Evolutionary conservation across 2,797 vertebrate species (phyloP).

Genomic region (Leucoraja ocellata): DNA sequence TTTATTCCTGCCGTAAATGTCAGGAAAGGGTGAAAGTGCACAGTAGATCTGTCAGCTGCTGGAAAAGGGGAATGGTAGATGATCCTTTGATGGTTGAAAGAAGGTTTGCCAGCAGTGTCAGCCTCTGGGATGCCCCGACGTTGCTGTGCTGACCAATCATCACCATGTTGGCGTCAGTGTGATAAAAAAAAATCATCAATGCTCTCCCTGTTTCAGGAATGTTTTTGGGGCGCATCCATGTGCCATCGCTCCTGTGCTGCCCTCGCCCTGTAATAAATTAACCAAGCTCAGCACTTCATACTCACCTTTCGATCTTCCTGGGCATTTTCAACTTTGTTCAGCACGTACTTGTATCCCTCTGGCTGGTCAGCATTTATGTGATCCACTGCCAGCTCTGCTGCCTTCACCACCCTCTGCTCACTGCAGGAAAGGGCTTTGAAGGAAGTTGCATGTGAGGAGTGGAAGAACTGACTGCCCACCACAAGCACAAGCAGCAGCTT

Average conservation of each 20-base stretch:
- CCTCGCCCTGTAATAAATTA: not conserved
- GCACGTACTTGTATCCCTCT: constrained; percentile 1
- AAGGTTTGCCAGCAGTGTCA: not conserved
- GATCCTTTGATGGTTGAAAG: not conserved
- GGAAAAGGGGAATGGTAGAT: not conserved
- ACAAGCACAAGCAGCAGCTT: not conserved
- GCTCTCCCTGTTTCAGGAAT: not conserved
- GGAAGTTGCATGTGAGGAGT: not conserved
- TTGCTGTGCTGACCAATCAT: not conserved
- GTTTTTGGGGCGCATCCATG: not conserved
- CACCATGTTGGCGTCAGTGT: not conserved
- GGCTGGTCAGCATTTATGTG: constrained; percentile 12
- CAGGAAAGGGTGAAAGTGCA: not conserved
- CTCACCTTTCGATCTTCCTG: constrained; percentile 11
- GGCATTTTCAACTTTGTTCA: constrained; percentile 32
- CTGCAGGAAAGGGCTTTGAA: constrained; percentile 23
- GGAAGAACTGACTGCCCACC: not conserved
- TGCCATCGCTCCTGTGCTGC: not conserved
- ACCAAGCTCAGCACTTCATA: not conserved
- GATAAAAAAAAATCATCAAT: not conserved
- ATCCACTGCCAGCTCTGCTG: not conserved
- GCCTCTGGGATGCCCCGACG: not conserved
- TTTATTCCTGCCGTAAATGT: not conserved
- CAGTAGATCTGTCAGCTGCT: not conserved
- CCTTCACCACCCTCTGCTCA: not conserved